Percentiles rank a stretch among this genome's conserved stretches.
These are phyloP conservation scores for Syngnathus acus DNA, from an alignment of 2,797 vertebrate genomes.

Conservation along the genomic window DNA sequence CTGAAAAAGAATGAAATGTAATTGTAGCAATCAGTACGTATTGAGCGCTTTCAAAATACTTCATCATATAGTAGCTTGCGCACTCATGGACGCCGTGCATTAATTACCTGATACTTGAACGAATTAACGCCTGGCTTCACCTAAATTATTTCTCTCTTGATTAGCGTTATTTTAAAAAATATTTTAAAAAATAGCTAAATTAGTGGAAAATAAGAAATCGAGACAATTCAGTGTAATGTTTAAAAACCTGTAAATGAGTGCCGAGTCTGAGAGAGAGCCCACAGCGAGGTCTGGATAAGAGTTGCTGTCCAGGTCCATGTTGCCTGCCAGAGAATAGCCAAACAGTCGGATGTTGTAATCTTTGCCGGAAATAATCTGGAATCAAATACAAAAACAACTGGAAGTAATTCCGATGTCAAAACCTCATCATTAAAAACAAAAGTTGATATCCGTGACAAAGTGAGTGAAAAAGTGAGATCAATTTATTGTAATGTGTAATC, in stretches of 20 bases:
- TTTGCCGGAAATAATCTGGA: slow-evolving; percentile 81
- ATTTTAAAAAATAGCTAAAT: no score
- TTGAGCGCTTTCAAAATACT: no score
- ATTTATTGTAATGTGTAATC: no score
- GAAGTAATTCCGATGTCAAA: not conserved
- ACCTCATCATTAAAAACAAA: not conserved
- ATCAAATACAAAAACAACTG: not conserved
- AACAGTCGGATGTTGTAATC: slow-evolving; percentile 72
- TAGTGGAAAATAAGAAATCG: no score
- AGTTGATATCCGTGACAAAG: not conserved
- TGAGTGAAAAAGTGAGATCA: not conserved
- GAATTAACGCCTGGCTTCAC: no score
- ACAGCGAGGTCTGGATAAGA: slow-evolving; percentile 92
- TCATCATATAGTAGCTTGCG: no score
- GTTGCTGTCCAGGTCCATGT: slow-evolving; percentile 93
- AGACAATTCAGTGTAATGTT: not conserved
- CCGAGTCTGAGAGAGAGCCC: slow-evolving; percentile 88
- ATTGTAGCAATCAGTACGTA: not conserved
- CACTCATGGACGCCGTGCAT: no score
- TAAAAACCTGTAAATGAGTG: slow-evolving; percentile 83
- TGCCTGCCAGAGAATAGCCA: slow-evolving; percentile 93
- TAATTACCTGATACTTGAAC: no score
- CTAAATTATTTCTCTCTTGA: no score
- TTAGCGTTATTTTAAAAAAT: no score
- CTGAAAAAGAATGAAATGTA: slow-evolving; percentile 55